Evolutionary conservation across 2,888 invertebrate genomes (phyloP), one percentile per base, ranked within the genome.

Genomic region (Plemyria rubiginata): DNA sequence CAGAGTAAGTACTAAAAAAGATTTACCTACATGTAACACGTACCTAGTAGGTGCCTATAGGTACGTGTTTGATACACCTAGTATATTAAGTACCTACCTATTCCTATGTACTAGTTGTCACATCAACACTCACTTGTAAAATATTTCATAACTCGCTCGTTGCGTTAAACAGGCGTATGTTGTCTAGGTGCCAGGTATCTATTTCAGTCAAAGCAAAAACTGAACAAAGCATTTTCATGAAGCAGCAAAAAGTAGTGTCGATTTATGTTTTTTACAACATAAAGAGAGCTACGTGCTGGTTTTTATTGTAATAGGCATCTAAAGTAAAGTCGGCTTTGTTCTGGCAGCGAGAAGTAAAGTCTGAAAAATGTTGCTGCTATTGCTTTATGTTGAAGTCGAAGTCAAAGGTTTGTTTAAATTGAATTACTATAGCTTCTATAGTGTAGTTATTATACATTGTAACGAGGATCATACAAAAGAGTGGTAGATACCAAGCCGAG

Each of bases 201-300:
- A 64, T 60, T 60, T 57, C 60, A 57, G 57, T 50, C 32, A 13
- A 41, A 40, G 57, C 54, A 61, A 65, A 65, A 65, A 65, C 40
- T 22, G 38, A 16, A 60, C 60, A 61, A 65, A 57, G 51, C 46
- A 36, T 57, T 60, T 55, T 55, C 50, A 52, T 48, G 52, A 45
- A 15, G 51, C 43, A 52, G 51, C 36, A 54, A 54, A 57, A 55
- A 65, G 40, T n/a, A 7, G 43, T 55, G 29, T 29, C 38, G 46
- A 41, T 51, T 46, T 59, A 48, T 28, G 22, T 15, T 53, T 40
- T 58, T 58, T 45, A 48, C 29, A 49, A 41, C 36, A 1, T 15
- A 12, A 54, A 49, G 57, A 57, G 43, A 58, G 53, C 54, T 62
- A 12, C 49, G 38, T 48, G 38, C 53, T 38, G 36, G 8, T 4